These are phyloP conservation scores for Neoniphon sammara DNA, from an alignment of 2,797 vertebrate genomes.

Conservation along the genomic window DNA sequence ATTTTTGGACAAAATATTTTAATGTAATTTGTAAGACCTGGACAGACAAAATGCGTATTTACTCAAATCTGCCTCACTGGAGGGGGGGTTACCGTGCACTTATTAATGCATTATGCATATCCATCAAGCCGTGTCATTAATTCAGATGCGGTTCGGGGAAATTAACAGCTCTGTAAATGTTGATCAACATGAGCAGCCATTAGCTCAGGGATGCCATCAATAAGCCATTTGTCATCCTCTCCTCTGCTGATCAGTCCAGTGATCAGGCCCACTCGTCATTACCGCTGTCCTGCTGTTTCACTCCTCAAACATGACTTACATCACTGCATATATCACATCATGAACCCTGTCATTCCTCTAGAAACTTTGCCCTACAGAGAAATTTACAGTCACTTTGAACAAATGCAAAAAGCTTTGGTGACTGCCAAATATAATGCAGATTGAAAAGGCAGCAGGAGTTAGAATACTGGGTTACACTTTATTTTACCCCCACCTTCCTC, in stretches of 20 bases:
- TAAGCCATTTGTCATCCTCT: slow-evolving; percentile 40
- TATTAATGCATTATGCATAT: slow-evolving; percentile 30
- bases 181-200: slow-evolving; percentile 54
- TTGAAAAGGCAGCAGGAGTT: too few species aligned
- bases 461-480: too few species aligned
- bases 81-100: slow-evolving; percentile 11
- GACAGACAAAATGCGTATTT: slow-evolving; percentile 23
- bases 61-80: slow-evolving; percentile 3
- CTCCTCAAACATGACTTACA: neutral
- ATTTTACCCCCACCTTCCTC: too few species aligned
- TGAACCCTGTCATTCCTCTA: neutral
- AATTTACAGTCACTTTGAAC: too few species aligned
- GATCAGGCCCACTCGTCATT: slow-evolving; percentile 9
- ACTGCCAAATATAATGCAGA: too few species aligned
- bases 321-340: neutral
- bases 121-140: slow-evolving; percentile 47
- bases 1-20: slow-evolving; percentile 8
- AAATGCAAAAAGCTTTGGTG: too few species aligned
- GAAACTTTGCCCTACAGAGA: too few species aligned
- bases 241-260: slow-evolving; percentile 24
- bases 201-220: slow-evolving; percentile 36
- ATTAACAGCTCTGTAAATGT: slow-evolving; percentile 65
- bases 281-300: neutral
- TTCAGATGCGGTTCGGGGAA: slow-evolving; percentile 47
- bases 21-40: neutral